Percentiles rank a stretch among this genome's conserved stretches.
These are phyloP conservation scores for Chloroceryle aenea DNA, from an alignment of 2,113 vertebrate genomes.

Conservation along the genomic window DNA sequence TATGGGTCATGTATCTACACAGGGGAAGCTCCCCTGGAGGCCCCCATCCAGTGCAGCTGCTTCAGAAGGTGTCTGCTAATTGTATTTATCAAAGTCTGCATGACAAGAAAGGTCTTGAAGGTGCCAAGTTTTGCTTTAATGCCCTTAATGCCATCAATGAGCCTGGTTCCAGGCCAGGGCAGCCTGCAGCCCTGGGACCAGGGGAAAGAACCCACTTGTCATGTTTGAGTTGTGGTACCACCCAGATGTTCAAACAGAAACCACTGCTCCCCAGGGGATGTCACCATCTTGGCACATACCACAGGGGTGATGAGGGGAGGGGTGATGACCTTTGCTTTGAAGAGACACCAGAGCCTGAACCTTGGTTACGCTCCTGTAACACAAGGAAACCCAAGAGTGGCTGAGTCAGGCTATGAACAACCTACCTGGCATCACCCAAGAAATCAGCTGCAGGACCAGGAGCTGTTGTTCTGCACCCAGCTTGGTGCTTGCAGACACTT, in stretches of 20 bases:
- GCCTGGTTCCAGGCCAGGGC: not conserved
- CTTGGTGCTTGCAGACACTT: not conserved
- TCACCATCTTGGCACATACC: fast-evolving
- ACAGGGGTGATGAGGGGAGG: fast-evolving
- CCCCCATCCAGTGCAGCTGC: not conserved
- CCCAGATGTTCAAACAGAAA: not conserved
- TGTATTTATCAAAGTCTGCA: not conserved
- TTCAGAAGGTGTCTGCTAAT: fast-evolving
- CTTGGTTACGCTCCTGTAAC: fast-evolving
- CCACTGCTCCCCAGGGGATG: not conserved
- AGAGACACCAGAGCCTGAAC: fast-evolving
- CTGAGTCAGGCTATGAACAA: slow-evolving; percentile 16
- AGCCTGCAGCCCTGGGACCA: not conserved
- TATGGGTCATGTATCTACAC: not conserved
- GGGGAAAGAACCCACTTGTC: not conserved
- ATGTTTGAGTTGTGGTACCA: not conserved
- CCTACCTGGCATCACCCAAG: not conserved
- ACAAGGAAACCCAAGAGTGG: not conserved
- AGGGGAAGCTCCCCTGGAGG: not conserved
- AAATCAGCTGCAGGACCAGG: not conserved
- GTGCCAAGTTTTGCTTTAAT: fast-evolving
- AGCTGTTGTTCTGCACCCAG: not conserved
- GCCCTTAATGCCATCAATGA: fast-evolving
- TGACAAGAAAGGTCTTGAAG: not conserved
- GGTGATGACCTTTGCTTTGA: not conserved